phyloP scores from a whole-genome alignment of 2,113 vertebrate species.

The Thermophis baileyi region DNA sequence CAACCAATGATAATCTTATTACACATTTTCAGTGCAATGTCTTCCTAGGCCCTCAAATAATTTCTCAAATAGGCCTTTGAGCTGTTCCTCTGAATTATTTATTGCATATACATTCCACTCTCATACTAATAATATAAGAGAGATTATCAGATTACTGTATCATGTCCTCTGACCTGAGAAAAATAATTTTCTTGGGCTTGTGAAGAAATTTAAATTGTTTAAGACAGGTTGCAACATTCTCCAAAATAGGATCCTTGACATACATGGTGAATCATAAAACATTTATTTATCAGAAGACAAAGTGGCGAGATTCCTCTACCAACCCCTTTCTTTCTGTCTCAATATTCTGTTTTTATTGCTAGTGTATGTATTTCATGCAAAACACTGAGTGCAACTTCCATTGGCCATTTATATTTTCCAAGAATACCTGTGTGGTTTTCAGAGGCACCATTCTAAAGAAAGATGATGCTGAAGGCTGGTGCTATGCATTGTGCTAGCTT shows the following conservation, averaged over 20 bases:
- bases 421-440: not conserved
- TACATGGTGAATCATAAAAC: not conserved
- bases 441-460: not conserved
- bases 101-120: not conserved
- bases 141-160: not conserved
- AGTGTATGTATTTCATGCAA: not conserved
- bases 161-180: not conserved
- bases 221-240: not conserved
- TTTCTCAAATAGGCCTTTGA: not conserved
- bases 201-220: not conserved
- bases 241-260: not conserved
- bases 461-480: not conserved
- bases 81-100: not conserved
- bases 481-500: not conserved
- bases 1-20: not conserved
- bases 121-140: not conserved
- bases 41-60: not conserved
- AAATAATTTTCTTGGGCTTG: not conserved
- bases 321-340: not conserved
- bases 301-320: not conserved
- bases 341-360: not conserved
- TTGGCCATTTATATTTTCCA: not conserved
- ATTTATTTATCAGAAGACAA: not conserved
- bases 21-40: not conserved
- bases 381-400: not conserved